These are phyloP conservation scores for Aspidiotus destructor DNA, from an alignment of 2,888 invertebrate genomes.

Conservation along the genomic window DNA sequence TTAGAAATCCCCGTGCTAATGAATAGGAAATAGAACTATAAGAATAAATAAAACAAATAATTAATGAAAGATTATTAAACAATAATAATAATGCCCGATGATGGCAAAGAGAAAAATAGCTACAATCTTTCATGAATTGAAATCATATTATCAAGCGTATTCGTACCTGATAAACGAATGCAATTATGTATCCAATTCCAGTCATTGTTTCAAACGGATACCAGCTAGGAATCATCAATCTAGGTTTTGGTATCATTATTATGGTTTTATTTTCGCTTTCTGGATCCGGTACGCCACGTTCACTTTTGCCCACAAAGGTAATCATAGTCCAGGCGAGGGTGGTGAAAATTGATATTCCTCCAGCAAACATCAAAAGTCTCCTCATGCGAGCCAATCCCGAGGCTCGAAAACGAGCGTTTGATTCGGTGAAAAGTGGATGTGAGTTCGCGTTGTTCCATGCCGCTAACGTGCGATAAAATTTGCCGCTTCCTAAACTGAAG, in stretches of 20 bases:
- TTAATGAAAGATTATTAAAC: no score
- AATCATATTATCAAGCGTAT: no score
- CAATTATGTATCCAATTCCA: constrained; percentile 57
- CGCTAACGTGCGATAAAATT: constrained; percentile 56
- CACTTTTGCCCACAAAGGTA: constrained; percentile 71
- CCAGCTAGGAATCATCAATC: constrained; percentile 64
- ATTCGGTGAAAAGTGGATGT: constrained; percentile 74
- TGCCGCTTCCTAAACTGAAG: constrained; percentile 62
- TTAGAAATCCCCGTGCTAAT: constrained; percentile 54
- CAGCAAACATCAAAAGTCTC: constrained; percentile 57
- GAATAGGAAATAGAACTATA: constrained; percentile 56
- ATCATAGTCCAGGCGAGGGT: constrained; percentile 63
- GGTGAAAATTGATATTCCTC: constrained; percentile 51
- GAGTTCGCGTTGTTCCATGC: constrained; percentile 66
- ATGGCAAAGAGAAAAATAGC: no score
- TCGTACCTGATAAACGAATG: constrained; percentile 58
- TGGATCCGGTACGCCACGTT: constrained; percentile 55
- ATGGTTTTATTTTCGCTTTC: constrained; percentile 61
- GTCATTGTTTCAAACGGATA: constrained; percentile 65
- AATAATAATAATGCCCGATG: no score
- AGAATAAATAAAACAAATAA: not conserved
- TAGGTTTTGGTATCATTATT: constrained; percentile 54
- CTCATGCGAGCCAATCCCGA: constrained; percentile 66
- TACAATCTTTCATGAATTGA: no score
- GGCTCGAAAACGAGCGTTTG: constrained; percentile 60